These are phyloP conservation scores for Cisticola juncidis DNA, from an alignment of 2,113 vertebrate genomes.

Conservation along the genomic window DNA sequence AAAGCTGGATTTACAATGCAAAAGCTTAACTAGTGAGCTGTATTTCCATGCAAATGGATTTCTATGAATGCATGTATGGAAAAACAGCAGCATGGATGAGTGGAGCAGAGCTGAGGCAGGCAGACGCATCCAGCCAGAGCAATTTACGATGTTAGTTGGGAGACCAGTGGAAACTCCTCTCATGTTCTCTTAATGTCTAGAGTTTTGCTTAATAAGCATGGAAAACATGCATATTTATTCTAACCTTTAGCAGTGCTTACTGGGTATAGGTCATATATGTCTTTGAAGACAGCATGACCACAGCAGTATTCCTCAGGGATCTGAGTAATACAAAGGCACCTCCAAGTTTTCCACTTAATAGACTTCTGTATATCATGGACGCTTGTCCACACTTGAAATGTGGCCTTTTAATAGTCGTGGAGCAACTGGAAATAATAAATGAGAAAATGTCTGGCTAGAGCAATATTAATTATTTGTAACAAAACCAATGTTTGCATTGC, in stretches of 20 bases:
- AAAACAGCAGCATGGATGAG: neutral
- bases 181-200: neutral
- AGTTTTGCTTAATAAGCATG: neutral
- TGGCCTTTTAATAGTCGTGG: neutral
- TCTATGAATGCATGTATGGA: neutral
- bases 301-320: neutral
- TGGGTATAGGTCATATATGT: neutral
- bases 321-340: neutral
- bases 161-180: neutral
- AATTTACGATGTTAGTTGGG: neutral
- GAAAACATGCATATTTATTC: neutral
- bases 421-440: neutral
- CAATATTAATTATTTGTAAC: conserved; percentile 28
- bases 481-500: neutral
- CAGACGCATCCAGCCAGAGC: neutral
- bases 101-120: neutral
- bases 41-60: conserved; percentile 13
- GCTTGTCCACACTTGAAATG: neutral
- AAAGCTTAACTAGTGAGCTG: neutral
- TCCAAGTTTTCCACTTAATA: neutral
- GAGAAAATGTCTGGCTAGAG: neutral
- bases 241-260: neutral
- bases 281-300: neutral
- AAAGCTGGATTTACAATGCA: neutral
- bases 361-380: neutral